Conservation (phyloP, 2,113 vertebrate genomes). For the Dasyornis broadbenti region DNA sequence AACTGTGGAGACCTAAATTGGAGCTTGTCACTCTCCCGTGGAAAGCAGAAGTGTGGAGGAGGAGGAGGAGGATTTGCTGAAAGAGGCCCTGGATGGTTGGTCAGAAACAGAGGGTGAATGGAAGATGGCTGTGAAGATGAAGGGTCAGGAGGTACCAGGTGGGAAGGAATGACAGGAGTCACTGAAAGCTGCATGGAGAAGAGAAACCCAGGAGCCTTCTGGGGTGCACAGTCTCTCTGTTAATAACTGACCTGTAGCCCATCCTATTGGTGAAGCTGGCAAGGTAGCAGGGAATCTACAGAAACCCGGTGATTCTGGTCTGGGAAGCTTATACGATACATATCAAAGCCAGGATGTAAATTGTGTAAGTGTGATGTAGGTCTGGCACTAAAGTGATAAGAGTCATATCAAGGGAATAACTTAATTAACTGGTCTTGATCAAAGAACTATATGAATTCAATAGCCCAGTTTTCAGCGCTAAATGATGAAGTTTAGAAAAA, state of each 20-base stretch:
- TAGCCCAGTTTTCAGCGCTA: constrained; percentile 50
- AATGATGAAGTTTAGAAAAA: constrained; percentile 60
- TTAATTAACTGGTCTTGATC: constrained; percentile 71
- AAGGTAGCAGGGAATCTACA: background rate
- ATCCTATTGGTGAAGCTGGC: background rate
- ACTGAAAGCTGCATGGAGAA: accelerated
- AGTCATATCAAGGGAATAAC: constrained; percentile 66
- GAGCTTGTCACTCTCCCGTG: constrained; percentile 50
- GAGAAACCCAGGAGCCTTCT: background rate
- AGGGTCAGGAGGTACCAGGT: background rate
- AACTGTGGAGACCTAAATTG: constrained; percentile 64
- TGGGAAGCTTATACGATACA: constrained; percentile 10
- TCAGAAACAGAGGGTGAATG: background rate
- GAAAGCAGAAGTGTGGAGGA: constrained; percentile 14
- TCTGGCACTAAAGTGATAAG: constrained; percentile 63
- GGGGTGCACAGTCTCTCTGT: background rate
- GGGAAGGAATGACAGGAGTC: background rate
- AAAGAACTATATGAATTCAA: constrained; percentile 65
- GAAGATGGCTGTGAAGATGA: background rate
- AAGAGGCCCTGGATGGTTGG: background rate
- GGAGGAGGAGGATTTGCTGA: background rate
- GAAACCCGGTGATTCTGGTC: background rate
- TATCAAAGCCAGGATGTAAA: constrained; percentile 50
- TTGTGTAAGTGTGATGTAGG: constrained; percentile 38
- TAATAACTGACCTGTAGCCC: background rate